Percentiles rank a stretch among this genome's conserved stretches.
Evolutionary conservation across 1,140 invertebrate genomes (phyloP).

Genomic region (Hyles euphorbiae): DNA sequence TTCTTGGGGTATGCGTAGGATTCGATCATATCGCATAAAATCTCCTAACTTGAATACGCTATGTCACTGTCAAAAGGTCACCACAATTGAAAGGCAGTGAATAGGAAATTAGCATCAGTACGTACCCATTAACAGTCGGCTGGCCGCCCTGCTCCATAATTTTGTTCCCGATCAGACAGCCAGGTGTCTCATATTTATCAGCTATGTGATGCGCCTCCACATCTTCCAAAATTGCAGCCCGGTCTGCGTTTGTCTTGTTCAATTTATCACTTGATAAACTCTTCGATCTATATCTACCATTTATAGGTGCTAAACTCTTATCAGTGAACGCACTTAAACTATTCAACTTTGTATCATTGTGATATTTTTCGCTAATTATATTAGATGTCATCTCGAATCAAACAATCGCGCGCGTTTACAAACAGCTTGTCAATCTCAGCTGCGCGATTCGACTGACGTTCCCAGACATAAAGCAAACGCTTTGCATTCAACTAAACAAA

Average conservation of each 20-base stretch:
- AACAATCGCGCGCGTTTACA: slow-evolving; percentile 46
- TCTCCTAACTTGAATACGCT: neutral
- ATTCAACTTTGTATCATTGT: slow-evolving; percentile 61
- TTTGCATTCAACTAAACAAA: slow-evolving; percentile 61
- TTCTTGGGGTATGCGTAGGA: too few relatives aligned
- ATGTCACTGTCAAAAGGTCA: slow-evolving; percentile 4
- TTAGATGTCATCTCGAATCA: slow-evolving; percentile 60
- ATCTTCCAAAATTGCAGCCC: slow-evolving; percentile 64
- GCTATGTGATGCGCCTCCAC: slow-evolving; percentile 59
- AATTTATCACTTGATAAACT: slow-evolving; percentile 71
- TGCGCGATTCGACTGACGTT: slow-evolving; percentile 49
- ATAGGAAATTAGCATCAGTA: slow-evolving; percentile 8
- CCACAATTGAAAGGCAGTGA: neutral
- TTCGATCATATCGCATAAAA: neutral
- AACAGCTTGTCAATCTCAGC: slow-evolving; percentile 51
- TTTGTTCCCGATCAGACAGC: slow-evolving; percentile 57
- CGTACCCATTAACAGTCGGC: slow-evolving; percentile 44
- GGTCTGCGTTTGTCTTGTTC: slow-evolving; percentile 59
- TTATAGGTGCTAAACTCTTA: slow-evolving; percentile 52
- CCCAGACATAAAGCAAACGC: slow-evolving; percentile 40
- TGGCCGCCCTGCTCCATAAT: slow-evolving; percentile 48
- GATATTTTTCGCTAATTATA: slow-evolving; percentile 57
- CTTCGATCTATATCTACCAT: slow-evolving; percentile 57
- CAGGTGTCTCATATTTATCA: slow-evolving; percentile 59
- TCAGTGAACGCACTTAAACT: slow-evolving; percentile 59